Evolutionary conservation across 2,888 invertebrate genomes (phyloP), one percentile per base, ranked within the genome.

Genomic region (Craniophora ligustri): DNA sequence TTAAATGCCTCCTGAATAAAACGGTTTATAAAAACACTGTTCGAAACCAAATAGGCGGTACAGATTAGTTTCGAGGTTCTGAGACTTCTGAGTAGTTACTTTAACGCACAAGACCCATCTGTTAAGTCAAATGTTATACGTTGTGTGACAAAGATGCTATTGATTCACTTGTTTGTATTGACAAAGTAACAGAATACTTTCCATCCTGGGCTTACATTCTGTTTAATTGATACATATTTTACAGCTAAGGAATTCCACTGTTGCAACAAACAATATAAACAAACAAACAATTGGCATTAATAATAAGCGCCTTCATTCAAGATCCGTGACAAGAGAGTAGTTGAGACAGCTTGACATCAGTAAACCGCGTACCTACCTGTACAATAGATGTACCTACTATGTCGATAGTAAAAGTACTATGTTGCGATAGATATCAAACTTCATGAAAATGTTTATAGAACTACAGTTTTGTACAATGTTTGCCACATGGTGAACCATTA

Each of bases 251-350:
- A 86, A 89, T 89, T 82, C 73, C 75, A 72, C 80, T 80, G 79
- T 76, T 78, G 76, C 78, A 78, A 74, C 73, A 69, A 79, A 80
- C 75, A 76, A 54, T 51, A 35, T 56, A 74, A 84, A 87, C 80
- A 87, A 89, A 89, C 89, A 91, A 92, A 91, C 89, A 90, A 86
- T 67, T 79, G 78, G 75, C 84, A 84, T 82, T 81, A 72, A 74
- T 55, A 72, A 78, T 68, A 70, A 67, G 54, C 57, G 54, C 45
- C 60, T 78, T 75, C 82, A 85, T 84, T 86, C 79, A 86, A 63
- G 53, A 47, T 63, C 74, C 78, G 75, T 76, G 67, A 63, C 59
- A 71, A 48, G 50, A 55, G 65, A 51, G 62, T 65, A 67, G 64
- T 68, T 63, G 74, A n/a, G n/a, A 60, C 70, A 60, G 71, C 53